phyloP scores from a whole-genome alignment of 2,113 vertebrate genomes.

The Labeo rohita region DNA sequence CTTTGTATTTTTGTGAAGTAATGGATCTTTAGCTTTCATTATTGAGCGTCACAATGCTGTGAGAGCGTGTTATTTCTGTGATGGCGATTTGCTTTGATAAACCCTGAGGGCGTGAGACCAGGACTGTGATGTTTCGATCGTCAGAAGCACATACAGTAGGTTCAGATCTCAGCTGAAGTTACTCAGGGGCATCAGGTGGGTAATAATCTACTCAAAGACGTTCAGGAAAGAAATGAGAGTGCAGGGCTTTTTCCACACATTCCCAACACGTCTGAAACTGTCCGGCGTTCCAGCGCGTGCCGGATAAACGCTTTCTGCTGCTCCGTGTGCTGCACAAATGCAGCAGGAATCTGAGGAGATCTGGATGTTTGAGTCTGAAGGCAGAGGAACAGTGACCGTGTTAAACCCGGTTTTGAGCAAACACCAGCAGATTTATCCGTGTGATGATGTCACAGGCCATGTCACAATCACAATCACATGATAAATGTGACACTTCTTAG shows the following conservation, averaged over 20 bases:
- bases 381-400: background rate
- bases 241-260: conserved; percentile 12
- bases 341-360: background rate
- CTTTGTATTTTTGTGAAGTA: background rate
- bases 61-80: background rate
- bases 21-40: background rate
- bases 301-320: background rate
- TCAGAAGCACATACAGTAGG: background rate
- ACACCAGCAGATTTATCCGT: too few species aligned
- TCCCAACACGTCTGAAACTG: conserved; percentile 33
- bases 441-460: too few species aligned
- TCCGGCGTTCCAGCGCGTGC: background rate
- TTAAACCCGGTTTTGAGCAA: background rate
- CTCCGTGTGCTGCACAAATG: background rate
- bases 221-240: background rate
- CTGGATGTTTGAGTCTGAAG: background rate
- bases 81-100: background rate
- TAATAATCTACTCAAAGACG: background rate
- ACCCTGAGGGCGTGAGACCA: background rate
- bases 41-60: background rate
- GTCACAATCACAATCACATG: background rate
- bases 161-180: background rate
- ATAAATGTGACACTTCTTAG: background rate
- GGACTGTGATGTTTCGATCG: background rate
- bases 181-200: conserved; percentile 20